Base-by-base conservation (phyloP, 2,888 invertebrate genomes). In the Limulus polyphemus region DNA sequence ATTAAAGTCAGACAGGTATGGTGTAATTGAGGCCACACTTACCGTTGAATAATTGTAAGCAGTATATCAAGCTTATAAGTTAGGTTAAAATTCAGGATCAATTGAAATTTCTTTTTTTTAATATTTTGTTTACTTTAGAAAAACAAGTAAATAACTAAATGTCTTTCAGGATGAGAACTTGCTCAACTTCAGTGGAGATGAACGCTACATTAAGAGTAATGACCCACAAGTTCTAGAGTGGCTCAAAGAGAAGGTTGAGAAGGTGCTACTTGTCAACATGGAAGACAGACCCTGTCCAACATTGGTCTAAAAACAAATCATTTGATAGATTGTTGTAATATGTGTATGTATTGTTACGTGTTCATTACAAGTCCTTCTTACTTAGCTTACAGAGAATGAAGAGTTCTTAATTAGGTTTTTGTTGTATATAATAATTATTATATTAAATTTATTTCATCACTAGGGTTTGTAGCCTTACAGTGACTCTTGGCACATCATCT, bases 1-100 rank as follows among this genome's bases (percentile, higher is more conserved):
- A 80, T 90, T 62, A 83, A 83, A 71, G 81, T 88, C 61, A 83
- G 84, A 79, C 86, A 88, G 83, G 89, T 88, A 76, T 73, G 69
- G 32, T 32, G 7, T 32, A 32, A 32, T 32, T 32, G 32, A 32
- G 32, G 7, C 32, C 7, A 32, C 32, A 32, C 2, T 32, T 32
- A 32, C 7, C 7, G 32, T 3, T 32, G 32, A 32, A 32, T 32
- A 32, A 32, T 32, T 32, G 1, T 32, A 32, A 32, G 32, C 32
- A 32, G 32, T 32, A 32, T 32, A 32, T 32, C 3, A 32, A 32
- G 7, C 32, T 32, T 32, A 32, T 32, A 32, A 32, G 7, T 32
- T 32, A 49, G n/a, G 9, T 12, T 10, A 57, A 57, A 57, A 7
- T 13, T 57, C 11, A 32, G 13, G 16, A 46, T 57, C 14, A 48